phyloP scores from a whole-genome alignment of 2,888 invertebrate genomes.

The Iselma pallidipennis region DNA sequence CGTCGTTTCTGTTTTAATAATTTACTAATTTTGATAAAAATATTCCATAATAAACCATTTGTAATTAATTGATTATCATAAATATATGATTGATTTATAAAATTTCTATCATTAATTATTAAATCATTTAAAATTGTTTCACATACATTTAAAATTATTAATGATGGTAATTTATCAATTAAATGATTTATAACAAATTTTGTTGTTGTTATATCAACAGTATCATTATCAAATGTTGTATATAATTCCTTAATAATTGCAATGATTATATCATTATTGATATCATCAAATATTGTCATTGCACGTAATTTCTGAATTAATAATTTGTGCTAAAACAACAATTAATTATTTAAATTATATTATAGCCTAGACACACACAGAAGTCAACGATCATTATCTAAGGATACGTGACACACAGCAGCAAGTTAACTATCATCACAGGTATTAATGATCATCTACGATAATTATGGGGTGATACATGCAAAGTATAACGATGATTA shows the following conservation, averaged over 20 bases:
- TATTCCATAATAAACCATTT: conserved; percentile 35
- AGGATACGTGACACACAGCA: too few relatives aligned
- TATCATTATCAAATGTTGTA: conserved; percentile 39
- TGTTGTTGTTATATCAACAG: conserved; percentile 44
- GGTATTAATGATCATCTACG: too few relatives aligned
- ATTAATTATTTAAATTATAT: conserved; percentile 6
- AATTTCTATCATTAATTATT: conserved; percentile 9
- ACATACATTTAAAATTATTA: conserved; percentile 29
- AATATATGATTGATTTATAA: conserved; percentile 21
- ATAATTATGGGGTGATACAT: too few relatives aligned
- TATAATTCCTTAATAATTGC: conserved; percentile 39
- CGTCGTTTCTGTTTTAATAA: conserved; percentile 43
- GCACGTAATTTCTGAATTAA: conserved; percentile 49
- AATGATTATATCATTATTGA: conserved; percentile 39
- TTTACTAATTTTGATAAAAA: conserved; percentile 44
- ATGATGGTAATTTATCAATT: conserved; percentile 40
- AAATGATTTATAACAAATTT: conserved; percentile 43
- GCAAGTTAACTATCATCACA: too few relatives aligned
- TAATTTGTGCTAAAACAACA: conserved; percentile 49
- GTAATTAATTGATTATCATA: conserved; percentile 27
- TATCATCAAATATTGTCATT: conserved; percentile 43
- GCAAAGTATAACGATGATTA: conserved; percentile 6
- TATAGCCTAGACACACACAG: too few relatives aligned
- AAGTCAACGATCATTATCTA: too few relatives aligned
- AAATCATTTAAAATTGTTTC: conserved; percentile 28